Evolutionary conservation across 2,797 vertebrate genomes (phyloP), one percentile per base, ranked within the genome.

Genomic region (Meda fulgida): DNA sequence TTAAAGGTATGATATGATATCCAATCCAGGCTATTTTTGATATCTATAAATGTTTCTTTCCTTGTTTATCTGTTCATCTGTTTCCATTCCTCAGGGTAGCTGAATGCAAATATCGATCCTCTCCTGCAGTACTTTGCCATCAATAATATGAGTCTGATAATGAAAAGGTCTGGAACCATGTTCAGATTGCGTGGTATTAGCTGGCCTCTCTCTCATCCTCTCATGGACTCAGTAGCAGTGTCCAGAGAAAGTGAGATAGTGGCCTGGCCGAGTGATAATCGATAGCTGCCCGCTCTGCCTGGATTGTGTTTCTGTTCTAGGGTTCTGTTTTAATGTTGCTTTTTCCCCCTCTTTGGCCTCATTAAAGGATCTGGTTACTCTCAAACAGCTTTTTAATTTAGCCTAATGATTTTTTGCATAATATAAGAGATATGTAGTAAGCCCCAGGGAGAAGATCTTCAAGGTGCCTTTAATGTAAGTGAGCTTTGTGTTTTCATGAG

Each of bases 341-440:
- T 89, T 89, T 92, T 88, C 85, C 5, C 69, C 92, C 91, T 95
- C 91, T 78, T 93, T 95, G 94, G 94, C 93, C 95, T 95, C 95
- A 96, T 96, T 96, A 96, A 96, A 95, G 91, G 93, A 93, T 96
- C 93, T 89, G 90, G 94, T 96, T 96, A 95, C 95, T 93, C 93
- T 95, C 94, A 95, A 96, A 96, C 94, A 95, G 95, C 94, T 95
- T 96, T 95, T 96, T 96, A 95, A 96, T 96, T 96, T 95, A 95
- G 93, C 94, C 91, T 95, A 95, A 95, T 95, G 95, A 96, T 95
- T 96, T 95, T 94, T 93, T 93, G 95, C 93, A 95, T 95, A 95
- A 94, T 94, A 94, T 93, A 95, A 94, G 93, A 95, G 94, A 95
- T 94, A 94, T 93, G 93, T 87, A 91, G 92, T 92, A 94, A 92